Conservation (phyloP, 2,113 vertebrate species). For the Cavia aperea region DNA sequence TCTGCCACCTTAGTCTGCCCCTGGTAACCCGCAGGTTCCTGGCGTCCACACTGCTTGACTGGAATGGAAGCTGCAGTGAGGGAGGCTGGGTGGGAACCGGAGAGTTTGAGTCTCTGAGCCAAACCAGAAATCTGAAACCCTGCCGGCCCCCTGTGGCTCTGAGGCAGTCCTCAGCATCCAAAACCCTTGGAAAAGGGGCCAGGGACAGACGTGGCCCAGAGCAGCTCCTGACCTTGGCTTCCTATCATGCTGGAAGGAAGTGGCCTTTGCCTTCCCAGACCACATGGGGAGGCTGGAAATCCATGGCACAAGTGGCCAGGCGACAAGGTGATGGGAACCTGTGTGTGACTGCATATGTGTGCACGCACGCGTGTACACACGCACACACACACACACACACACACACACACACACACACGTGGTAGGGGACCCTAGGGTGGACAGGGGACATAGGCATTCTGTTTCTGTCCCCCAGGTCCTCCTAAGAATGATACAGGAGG, state of each 20-base stretch:
- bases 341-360: neutral
- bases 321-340: neutral
- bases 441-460: neutral
- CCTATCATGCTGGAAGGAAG: conserved; percentile 46
- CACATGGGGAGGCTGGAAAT: conserved; percentile 32
- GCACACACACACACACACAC: too few relatives aligned
- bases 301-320: neutral
- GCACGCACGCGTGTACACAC: too few relatives aligned
- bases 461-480: neutral
- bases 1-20: neutral
- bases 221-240: conserved; percentile 52
- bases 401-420: too few relatives aligned
- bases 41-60: neutral
- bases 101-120: neutral
- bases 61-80: neutral
- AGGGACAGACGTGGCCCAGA: conserved; percentile 47
- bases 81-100: neutral
- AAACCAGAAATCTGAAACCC: conserved; percentile 29
- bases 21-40: neutral
- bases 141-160: neutral
- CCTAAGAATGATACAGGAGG: neutral
- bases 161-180: conserved; percentile 14
- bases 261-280: conserved; percentile 39
- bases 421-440: neutral
- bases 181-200: conserved; percentile 50